These are phyloP conservation scores for Pandemis cinnamomeana DNA, from an alignment of 2,888 invertebrate species.

Conservation along the genomic window DNA sequence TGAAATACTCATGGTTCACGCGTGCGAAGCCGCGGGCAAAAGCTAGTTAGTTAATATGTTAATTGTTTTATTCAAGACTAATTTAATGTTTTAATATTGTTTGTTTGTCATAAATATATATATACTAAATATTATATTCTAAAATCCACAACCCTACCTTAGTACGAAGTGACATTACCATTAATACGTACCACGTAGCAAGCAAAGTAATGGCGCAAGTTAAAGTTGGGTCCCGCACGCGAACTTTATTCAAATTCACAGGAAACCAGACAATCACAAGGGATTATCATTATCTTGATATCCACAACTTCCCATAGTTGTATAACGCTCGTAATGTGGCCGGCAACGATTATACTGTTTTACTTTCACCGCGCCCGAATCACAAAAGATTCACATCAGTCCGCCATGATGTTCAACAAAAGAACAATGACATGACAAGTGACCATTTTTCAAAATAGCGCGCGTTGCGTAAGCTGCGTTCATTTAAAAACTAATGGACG, in stretches of 20 bases:
- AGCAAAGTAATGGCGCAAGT: constrained; percentile 12
- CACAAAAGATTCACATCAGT: constrained; percentile 34
- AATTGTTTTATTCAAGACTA: too few relatives aligned
- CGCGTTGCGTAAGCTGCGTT: constrained; percentile 36
- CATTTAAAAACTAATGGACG: constrained; percentile 10
- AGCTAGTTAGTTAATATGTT: too few relatives aligned
- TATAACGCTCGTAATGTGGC: constrained; percentile 35
- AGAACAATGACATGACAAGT: constrained; percentile 40
- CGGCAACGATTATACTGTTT: constrained; percentile 34
- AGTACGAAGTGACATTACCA: not conserved
- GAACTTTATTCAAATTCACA: constrained; percentile 38
- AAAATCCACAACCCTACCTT: too few relatives aligned
- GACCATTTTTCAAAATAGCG: constrained; percentile 36
- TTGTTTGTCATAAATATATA: too few relatives aligned
- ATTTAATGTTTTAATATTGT: too few relatives aligned
- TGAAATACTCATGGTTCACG: too few relatives aligned
- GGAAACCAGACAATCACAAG: constrained; percentile 35
- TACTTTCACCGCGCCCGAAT: constrained; percentile 38
- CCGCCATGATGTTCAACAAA: constrained; percentile 37
- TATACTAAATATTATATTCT: too few relatives aligned
- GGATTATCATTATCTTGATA: constrained; percentile 29
- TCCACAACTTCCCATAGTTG: constrained; percentile 37
- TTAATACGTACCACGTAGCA: not conserved
- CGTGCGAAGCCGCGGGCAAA: too few relatives aligned
- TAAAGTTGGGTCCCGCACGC: constrained; percentile 29